Evolutionary conservation across 2,888 invertebrate species (phyloP).

Genomic region (Ischnura elegans): DNA sequence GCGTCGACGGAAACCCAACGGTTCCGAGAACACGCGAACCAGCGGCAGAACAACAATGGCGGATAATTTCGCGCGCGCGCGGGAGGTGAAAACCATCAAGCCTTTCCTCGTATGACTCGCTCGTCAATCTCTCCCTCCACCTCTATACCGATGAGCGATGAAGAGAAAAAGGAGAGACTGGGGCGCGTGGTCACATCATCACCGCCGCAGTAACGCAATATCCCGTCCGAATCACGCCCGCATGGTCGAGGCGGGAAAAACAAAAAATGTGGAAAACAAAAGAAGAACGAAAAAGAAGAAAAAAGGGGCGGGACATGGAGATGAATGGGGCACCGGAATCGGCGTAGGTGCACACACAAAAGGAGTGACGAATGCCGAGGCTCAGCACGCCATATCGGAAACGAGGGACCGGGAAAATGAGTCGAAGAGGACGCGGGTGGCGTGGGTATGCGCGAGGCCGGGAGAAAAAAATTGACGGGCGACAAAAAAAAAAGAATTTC

Average conservation of each 20-base stretch:
- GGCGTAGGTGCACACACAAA: not conserved
- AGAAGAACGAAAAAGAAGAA: no score
- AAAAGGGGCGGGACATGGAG: not conserved
- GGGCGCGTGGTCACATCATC: not conserved
- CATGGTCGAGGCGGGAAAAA: no score
- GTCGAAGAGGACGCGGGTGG: not conserved
- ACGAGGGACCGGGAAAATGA: not conserved
- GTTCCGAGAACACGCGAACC: not conserved
- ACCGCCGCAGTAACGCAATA: not conserved
- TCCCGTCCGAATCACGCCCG: not conserved
- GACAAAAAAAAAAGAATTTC: no score
- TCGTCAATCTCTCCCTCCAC: constrained; percentile 32
- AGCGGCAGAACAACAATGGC: not conserved
- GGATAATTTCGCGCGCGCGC: not conserved
- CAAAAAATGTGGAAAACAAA: no score
- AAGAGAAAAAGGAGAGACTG: not conserved
- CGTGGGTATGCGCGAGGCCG: no score
- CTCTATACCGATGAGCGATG: not conserved
- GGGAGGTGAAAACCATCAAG: not conserved
- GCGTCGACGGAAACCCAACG: not conserved
- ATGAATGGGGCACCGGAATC: not conserved
- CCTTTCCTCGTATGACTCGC: not conserved
- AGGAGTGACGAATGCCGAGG: not conserved
- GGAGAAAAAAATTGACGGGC: no score
- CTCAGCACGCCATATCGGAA: not conserved